phyloP scores from a whole-genome alignment of 2,113 vertebrate genomes.

The Setophaga coronata region DNA sequence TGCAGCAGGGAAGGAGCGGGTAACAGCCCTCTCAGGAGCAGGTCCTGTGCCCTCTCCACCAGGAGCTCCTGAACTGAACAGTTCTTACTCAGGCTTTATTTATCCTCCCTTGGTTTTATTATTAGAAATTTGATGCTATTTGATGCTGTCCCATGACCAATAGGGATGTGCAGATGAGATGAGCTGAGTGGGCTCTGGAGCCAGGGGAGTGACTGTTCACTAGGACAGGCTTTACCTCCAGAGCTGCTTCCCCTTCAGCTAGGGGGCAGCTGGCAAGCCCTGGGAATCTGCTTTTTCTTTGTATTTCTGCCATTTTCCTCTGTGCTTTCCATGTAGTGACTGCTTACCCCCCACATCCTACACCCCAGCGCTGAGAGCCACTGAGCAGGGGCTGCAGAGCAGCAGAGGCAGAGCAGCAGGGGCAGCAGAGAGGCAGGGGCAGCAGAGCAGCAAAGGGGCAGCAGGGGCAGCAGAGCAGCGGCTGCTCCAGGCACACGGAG shows the following conservation, averaged over 20 bases:
- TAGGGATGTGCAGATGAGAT: background rate
- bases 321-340: accelerated
- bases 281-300: background rate
- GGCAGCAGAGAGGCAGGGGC: background rate
- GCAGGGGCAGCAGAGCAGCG: background rate
- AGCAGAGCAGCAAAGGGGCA: background rate
- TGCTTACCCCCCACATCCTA: background rate
- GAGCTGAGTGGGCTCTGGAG: background rate
- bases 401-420: background rate
- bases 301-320: background rate
- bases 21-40: background rate
- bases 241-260: accelerated
- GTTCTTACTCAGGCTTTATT: background rate
- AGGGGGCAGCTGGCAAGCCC: background rate
- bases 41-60: background rate
- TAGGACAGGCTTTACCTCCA: background rate
- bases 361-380: accelerated
- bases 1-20: background rate
- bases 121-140: background rate
- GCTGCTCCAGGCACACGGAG: background rate
- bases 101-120: background rate
- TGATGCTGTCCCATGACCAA: background rate
- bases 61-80: background rate
- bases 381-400: background rate
- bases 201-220: background rate